Evolutionary conservation across 2,888 invertebrate genomes (phyloP), one percentile per base, ranked within the genome.

Genomic region (Copidosoma aretas): DNA sequence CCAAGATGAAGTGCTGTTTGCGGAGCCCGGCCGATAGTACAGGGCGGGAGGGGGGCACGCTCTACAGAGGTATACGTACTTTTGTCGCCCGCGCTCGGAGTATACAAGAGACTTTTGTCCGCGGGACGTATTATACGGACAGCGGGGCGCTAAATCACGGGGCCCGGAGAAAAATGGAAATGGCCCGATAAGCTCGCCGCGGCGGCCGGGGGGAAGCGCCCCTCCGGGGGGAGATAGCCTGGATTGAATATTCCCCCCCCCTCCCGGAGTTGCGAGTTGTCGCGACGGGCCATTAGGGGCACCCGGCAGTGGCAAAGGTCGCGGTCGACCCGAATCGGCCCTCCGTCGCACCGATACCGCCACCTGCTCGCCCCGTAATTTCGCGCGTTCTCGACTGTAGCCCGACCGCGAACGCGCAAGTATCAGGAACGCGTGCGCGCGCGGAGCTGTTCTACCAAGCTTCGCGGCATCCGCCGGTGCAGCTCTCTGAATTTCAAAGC

Each of bases 321-420:
- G 52, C 57, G 58, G 58, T 59, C 64, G 57, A 58, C 58, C 58
- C 39, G 39, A 43, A 63, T 63, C 46, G 56, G 4, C 24, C 25
- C 49, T 10, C 49, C 19, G 25, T 61, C 39, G n/a, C n/a, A n/a
- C n/a, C n/a, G 14, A 41, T 41, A 14, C 41, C 14, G 43, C 43
- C 43, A 32, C 32, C 8, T 1, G 43, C 8, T 12, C 3, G 2
- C 14, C 15, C 12, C 51, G 71, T 70, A 72, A 72, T 72, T 70
- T 68, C 68, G 65, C 53, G 71, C 71, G 72, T 68, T 68, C 68
- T 32, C 52, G 59, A 70, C 68, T 70, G 65, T 46, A 46, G 8
- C 17, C 43, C 43, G 32, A 8, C 43, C 43, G 12, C 43, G 17
- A 4, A 12, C 43, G 43, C 17, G 43, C 12, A 17, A 15, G 12